Percentiles rank a stretch among this genome's conserved stretches.
phyloP scores from a whole-genome alignment of 2,888 invertebrate genomes.

The Caenorhabditis japonica region DNA sequence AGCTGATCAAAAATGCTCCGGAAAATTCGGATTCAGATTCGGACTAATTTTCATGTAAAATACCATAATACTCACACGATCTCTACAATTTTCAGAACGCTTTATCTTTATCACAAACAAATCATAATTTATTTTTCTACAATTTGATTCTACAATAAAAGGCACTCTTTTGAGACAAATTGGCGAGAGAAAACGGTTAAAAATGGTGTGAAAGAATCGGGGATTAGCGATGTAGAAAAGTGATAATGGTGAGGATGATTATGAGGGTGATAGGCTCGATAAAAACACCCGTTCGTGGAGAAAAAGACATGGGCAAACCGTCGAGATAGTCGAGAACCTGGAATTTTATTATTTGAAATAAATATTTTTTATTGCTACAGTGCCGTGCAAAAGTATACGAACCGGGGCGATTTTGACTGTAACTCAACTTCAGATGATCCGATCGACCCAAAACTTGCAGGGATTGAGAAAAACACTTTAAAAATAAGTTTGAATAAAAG shows the following conservation, averaged over 20 bases:
- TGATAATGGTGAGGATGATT: conserved; percentile 27
- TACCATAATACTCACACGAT: neutral
- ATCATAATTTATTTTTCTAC: neutral
- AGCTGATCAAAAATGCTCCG: conserved; percentile 80
- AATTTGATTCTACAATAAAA: neutral
- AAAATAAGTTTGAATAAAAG: too few species aligned
- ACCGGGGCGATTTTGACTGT: too few species aligned
- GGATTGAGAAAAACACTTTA: too few species aligned
- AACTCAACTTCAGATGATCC: too few species aligned
- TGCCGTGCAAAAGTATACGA: too few species aligned
- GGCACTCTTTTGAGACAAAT: conserved; percentile 1
- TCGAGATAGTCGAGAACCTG: conserved; percentile 59
- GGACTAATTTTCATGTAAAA: conserved; percentile 5
- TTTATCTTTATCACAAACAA: neutral
- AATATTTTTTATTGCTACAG: too few species aligned
- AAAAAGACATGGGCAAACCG: conserved; percentile 48
- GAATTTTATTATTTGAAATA: neutral
- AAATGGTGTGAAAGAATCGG: neutral
- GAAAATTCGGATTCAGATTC: conserved; percentile 8
- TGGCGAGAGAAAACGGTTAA: neutral
- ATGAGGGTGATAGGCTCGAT: conserved; percentile 17
- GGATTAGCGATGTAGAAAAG: too few species aligned
- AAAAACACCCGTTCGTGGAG: conserved; percentile 10
- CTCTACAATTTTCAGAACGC: neutral
- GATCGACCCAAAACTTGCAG: too few species aligned